Base-by-base conservation (phyloP, 2,797 vertebrate genomes). In the Sebastes oblongus region DNA sequence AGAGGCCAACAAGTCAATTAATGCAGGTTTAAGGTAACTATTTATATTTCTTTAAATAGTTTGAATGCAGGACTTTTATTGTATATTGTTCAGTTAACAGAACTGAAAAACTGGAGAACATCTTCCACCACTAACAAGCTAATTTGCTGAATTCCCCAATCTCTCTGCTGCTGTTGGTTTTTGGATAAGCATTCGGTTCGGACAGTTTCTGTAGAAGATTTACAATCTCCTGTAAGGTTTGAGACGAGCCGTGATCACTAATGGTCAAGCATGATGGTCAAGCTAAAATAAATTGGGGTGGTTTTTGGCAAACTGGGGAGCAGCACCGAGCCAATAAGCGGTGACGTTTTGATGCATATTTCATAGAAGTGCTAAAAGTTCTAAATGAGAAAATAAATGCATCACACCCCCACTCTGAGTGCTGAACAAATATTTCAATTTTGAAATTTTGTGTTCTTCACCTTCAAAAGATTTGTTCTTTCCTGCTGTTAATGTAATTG, bases 401-500 rank as follows among this genome's bases (percentile, higher is more conserved):
- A 72, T 72, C 81, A 60, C 18, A 83, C 55, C 27, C 25, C 13
- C 67, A 58, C 66, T 84, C 56, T 65, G 39, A 78, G 32, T 81
- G 18, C 67, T 73, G 55, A 82, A 68, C n/a, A 83, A 74, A 81
- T 84, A 84, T 86, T 81, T 62, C 59, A 89, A 62, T 81, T 80
- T 84, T 88, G 46, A 92, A 92, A 89, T 85, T 78, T 75, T 67
- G 72, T 70, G 69, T 88, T 86, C 86, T 87, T 88, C 83, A 86
- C 82, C 86, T 88, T 91, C 72, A 82, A 84, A 89, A 88, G 79
- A 86, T 84, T 84, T 91, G 84, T 83, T 90, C 69, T 77, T 87
- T 83, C 81, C 75, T 85, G 85, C 83, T 91, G 85, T 88, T 88
- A 88, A 69, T 89, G 79, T 89, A 90, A 91, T 91, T 91, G 86